Percentiles rank a stretch among this genome's conserved stretches.
phyloP scores from a whole-genome alignment of 2,113 vertebrate genomes.

The Hippocampus zosterae region DNA sequence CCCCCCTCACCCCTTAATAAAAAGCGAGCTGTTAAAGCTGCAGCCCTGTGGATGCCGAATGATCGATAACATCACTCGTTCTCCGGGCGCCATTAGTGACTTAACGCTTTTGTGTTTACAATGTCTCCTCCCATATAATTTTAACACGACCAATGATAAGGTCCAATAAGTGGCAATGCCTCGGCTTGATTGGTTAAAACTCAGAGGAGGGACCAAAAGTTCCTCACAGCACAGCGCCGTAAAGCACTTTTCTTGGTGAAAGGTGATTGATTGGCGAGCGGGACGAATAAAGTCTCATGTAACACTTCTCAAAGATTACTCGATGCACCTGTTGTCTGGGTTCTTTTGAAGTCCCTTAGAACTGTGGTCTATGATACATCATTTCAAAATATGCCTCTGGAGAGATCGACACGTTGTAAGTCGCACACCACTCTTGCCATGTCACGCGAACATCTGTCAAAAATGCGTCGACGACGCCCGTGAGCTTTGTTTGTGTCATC shows the following conservation, averaged over 20 bases:
- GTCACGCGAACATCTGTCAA: neutral
- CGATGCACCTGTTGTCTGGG: constrained; percentile 43
- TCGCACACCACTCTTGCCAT: neutral
- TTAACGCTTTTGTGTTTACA: constrained; percentile 49
- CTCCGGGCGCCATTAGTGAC: constrained; percentile 66
- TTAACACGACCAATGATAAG: constrained; percentile 63
- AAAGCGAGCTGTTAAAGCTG: constrained; percentile 73
- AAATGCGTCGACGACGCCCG: neutral
- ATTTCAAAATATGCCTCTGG: neutral
- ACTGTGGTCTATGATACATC: neutral
- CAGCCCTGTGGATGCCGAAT: constrained; percentile 66
- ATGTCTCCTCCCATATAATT: constrained; percentile 60
- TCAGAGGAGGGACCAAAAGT: constrained; percentile 64
- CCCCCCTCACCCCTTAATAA: too few species aligned
- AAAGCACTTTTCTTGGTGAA: constrained; percentile 30
- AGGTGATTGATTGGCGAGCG: constrained; percentile 65
- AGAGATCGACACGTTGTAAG: neutral
- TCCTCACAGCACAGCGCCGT: constrained; percentile 41
- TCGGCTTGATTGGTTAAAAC: constrained; percentile 73
- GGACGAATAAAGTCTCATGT: constrained; percentile 60
- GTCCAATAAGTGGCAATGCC: constrained; percentile 69
- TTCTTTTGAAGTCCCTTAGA: constrained; percentile 28
- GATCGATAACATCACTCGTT: constrained; percentile 74
- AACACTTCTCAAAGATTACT: constrained; percentile 56
- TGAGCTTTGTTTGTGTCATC: neutral